Base-by-base conservation (phyloP, 2,888 invertebrate genomes). In the Tricholauxania praeusta region DNA sequence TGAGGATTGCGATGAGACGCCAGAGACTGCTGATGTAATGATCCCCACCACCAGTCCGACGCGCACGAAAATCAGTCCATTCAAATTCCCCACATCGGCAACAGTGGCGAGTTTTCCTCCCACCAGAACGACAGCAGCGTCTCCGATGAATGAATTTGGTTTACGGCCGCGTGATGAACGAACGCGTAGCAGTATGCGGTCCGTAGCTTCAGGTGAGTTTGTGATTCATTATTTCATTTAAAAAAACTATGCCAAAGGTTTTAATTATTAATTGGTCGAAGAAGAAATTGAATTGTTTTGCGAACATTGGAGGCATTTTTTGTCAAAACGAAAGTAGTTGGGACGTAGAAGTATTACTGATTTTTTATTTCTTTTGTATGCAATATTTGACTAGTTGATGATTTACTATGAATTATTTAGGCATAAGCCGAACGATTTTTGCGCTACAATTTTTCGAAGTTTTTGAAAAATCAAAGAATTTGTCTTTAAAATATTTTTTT, bases 161-260 rank as follows among this genome's bases (percentile, higher is more conserved):
- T 75, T 83, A 75, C 80, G 83, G 67, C 80, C 83, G 12, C 82
- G 82, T 65, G 77, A 81, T 63, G 83, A 85, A 74, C 84, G 83
- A 67, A 83, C 84, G 71, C 81, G 83, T 73, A 80, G 82, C 78
- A 86, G 87, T 79, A 84, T 84, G 84, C 83, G 87, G 71, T 86
- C 86, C n/a, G 81, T 86, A 39, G 85, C 82, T 60, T 87, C 87
- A 82, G 87, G 88, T 87, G 71, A 81, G 85, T 78, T 51, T 69
- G n/a, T 57, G 47, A 55, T 55, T 55, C 53, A 67, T 67, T 67
- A 32, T 2, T 48, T 28, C 14, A 22, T 19, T 17, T 64, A 53
- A 53, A 53, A 28, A 15, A 12, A 53, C 14, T 12, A 53, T 53
- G 0, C 12, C 7, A 17, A 17, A 14, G 53, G 3, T 51, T 15